phyloP scores from a whole-genome alignment of 2,888 invertebrate genomes.

The Bedellia somnulentella region DNA sequence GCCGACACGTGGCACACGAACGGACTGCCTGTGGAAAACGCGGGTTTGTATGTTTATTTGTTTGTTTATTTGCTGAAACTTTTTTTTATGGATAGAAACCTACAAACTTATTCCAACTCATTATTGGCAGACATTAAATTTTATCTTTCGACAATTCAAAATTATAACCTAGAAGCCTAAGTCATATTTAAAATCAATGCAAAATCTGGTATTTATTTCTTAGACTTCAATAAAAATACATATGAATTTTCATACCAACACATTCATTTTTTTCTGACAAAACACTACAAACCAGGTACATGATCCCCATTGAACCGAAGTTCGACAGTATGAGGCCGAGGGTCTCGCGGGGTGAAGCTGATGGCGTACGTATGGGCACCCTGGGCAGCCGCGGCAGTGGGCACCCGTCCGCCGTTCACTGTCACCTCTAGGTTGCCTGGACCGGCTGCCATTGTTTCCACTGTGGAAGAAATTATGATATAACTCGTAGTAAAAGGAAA shows the following conservation, averaged over 20 bases:
- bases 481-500: too few relatives aligned
- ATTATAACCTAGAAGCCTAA: too few relatives aligned
- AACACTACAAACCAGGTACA: conserved; percentile 88
- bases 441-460: conserved; percentile 97
- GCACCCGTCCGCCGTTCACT: conserved; percentile 95
- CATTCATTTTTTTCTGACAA: too few relatives aligned
- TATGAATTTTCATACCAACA: too few relatives aligned
- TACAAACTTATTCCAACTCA: too few relatives aligned
- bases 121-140: too few relatives aligned
- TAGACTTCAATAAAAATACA: too few relatives aligned
- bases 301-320: conserved; percentile 94
- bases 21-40: conserved; percentile 68
- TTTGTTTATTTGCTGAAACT: neutral
- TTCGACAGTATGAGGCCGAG: conserved; percentile 90
- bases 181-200: too few relatives aligned
- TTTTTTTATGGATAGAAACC: too few relatives aligned
- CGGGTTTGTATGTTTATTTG: neutral
- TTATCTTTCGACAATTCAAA: too few relatives aligned
- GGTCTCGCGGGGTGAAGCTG: conserved; percentile 93
- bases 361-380: conserved; percentile 96
- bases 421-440: conserved; percentile 98
- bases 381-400: conserved; percentile 94
- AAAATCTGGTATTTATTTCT: too few relatives aligned
- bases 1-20: conserved; percentile 80
- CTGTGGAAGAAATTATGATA: conserved; percentile 39